phyloP scores from a whole-genome alignment of 2,797 vertebrate genomes.

The Vultur gryphus region DNA sequence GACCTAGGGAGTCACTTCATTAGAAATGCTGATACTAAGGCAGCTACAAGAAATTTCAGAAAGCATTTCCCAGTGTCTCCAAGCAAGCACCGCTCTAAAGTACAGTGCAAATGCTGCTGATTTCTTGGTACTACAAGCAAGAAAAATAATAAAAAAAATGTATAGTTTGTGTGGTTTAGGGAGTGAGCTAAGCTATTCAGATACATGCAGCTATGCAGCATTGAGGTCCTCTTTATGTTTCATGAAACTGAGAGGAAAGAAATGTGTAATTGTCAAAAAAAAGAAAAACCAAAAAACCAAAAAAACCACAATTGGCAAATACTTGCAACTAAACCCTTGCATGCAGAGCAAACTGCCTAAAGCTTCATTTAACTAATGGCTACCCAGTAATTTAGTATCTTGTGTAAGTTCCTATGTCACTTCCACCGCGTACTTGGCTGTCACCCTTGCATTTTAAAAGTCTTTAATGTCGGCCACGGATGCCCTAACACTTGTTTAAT shows the following conservation, averaged over 20 bases:
- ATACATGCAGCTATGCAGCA: neutral
- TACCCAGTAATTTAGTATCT: neutral
- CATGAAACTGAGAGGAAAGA: neutral
- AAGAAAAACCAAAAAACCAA: neutral
- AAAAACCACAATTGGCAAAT: neutral
- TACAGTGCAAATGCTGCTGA: neutral
- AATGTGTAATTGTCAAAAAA: neutral
- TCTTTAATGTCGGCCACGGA: neutral
- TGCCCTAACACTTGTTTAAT: neutral
- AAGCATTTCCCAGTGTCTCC: neutral
- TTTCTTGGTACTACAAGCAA: neutral
- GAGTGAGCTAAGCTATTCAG: neutral
- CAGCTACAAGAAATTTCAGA: neutral
- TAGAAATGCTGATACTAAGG: neutral
- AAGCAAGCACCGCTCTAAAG: neutral
- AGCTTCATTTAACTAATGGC: neutral
- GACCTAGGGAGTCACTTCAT: neutral
- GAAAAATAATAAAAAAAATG: neutral
- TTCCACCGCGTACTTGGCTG: neutral
- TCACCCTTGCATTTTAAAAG: neutral
- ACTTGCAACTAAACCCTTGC: neutral
- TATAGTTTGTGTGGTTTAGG: neutral
- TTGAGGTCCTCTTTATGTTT: neutral
- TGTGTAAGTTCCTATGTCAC: neutral
- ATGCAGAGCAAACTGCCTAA: neutral